These are phyloP conservation scores for Strigops habroptila DNA, from an alignment of 2,113 vertebrate genomes.

Conservation along the genomic window DNA sequence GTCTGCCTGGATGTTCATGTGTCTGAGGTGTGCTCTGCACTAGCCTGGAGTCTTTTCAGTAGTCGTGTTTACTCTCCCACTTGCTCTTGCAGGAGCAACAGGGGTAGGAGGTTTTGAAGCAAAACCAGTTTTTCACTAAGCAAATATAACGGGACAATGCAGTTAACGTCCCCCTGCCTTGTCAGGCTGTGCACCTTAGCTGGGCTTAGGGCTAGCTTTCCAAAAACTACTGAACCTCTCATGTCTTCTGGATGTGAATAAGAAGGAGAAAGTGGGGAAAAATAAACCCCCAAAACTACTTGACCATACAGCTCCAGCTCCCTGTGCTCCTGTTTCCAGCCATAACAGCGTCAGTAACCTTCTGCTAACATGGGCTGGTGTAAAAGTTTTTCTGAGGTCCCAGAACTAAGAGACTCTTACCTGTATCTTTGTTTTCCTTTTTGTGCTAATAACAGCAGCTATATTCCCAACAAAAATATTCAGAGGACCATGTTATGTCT, in stretches of 20 bases:
- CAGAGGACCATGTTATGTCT: not conserved
- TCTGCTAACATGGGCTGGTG: not conserved
- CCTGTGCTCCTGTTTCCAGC: not conserved
- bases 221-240: not conserved
- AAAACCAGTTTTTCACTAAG: not conserved
- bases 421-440: slow-evolving; percentile 34
- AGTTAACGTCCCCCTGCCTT: not conserved
- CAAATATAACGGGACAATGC: not conserved
- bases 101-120: not conserved
- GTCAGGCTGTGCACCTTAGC: accelerated
- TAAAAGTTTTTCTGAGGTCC: not conserved
- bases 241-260: not conserved
- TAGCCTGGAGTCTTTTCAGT: not conserved
- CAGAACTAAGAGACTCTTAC: not conserved
- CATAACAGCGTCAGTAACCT: not conserved
- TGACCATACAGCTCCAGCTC: not conserved
- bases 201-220: not conserved
- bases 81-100: not conserved
- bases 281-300: not conserved
- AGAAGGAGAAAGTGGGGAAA: not conserved
- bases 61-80: not conserved
- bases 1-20: not conserved
- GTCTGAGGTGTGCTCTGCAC: not conserved
- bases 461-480: slow-evolving; percentile 53
- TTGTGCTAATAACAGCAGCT: slow-evolving; percentile 18